Base-by-base conservation (phyloP, 1,140 invertebrate genomes). In the Archivesica marissinica region DNA sequence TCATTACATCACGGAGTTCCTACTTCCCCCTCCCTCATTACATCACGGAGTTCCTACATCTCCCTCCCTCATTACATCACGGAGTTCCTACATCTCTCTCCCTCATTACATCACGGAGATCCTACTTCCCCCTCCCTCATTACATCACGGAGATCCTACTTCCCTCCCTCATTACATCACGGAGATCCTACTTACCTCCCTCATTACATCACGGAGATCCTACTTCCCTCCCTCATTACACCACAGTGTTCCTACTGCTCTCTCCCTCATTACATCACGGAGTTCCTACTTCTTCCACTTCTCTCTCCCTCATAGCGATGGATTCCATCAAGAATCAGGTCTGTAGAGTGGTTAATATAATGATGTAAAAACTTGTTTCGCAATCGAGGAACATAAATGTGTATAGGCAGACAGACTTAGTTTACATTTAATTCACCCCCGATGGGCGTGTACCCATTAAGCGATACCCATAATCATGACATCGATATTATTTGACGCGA, bases 391-490 rank as follows among this genome's bases (percentile, higher is more conserved):
- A 47, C 20, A 11, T 47, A 47, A 7, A 47, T 47, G 44, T 47
- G 20, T 47, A 47, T 47, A 47, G 44, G 44, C 44, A 47, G 20
- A 11, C 7, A 47, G 20, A 47, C 20, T 9, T 47, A 20, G 44
- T 47, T 47, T 9, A 47, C 7, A 7, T 47, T 9, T 9, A 47
- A 11, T 9, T 9, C 7, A 11, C 7, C 7, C 7, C 30, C n/a
- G 30, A 35, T 30, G 59, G 59, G 30, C 30, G 38, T 20, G 59
- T 20, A 35, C 59, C 28, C 59, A 35, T 64, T 35, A 64, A 64
- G 38, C 59, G 59, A 64, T 64, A 64, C 59, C 59, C 59, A 35
- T 64, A 33, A 64, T 64, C 59, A 64, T 64, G 30, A 64, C n/a
- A 64, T 64, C 59, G 38, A 64, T 13, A 64, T 64, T 64, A 64